Conservation (phyloP, 2,113 vertebrate genomes). For the Pangasianodon gigas region DNA sequence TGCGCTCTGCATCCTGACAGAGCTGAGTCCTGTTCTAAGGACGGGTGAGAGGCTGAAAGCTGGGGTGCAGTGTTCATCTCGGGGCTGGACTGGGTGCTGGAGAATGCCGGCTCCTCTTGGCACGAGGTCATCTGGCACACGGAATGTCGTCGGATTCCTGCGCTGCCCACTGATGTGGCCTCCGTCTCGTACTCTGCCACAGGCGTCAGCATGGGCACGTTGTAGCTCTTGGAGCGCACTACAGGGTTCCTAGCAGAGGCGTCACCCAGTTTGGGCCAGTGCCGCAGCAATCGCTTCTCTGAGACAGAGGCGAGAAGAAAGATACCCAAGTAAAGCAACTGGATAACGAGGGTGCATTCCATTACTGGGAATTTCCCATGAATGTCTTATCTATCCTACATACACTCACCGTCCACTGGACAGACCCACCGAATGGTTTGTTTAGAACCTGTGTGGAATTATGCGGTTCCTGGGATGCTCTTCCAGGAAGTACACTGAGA, state of each 20-base stretch:
- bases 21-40: slow-evolving; percentile 53
- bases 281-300: slow-evolving; percentile 84
- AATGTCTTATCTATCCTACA: background rate
- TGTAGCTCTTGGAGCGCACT: slow-evolving; percentile 93
- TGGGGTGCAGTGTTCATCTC: slow-evolving; percentile 66
- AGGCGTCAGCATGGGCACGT: slow-evolving; percentile 87
- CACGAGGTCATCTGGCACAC: slow-evolving; percentile 91
- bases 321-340: background rate
- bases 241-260: slow-evolving; percentile 83
- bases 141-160: slow-evolving; percentile 84
- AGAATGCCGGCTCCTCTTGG: slow-evolving; percentile 74
- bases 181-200: slow-evolving; percentile 85
- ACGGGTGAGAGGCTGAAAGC: slow-evolving; percentile 53
- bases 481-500: background rate
- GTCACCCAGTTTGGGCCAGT: slow-evolving; percentile 71
- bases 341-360: background rate
- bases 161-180: slow-evolving; percentile 43
- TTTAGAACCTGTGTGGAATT: background rate
- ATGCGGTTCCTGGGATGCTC: no score
- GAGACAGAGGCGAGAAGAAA: slow-evolving; percentile 20
- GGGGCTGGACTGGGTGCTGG: slow-evolving; percentile 55
- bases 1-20: background rate
- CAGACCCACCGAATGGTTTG: background rate
- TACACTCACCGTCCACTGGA: background rate
- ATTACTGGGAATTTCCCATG: background rate